Percentiles rank a stretch among this genome's conserved stretches.
These are phyloP conservation scores for Urocyon cinereoargenteus DNA, from an alignment of 2,797 vertebrate species.

Conservation along the genomic window DNA sequence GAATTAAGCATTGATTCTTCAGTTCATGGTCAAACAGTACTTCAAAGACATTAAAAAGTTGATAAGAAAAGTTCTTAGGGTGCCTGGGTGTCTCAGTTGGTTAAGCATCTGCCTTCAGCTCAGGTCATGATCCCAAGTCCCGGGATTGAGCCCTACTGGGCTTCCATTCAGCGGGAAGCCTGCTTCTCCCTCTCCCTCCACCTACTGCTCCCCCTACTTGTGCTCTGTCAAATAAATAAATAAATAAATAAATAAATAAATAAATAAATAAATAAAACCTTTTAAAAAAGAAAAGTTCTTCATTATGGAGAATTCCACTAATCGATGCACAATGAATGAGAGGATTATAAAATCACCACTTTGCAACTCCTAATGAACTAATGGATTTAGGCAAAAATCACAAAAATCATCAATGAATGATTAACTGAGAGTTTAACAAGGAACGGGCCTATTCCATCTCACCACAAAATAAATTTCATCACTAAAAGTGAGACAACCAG, in stretches of 20 bases:
- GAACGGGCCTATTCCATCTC: neutral
- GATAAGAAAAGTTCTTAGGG: neutral
- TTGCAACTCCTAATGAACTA: conserved; percentile 47
- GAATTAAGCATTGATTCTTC: neutral
- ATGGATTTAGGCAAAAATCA: neutral
- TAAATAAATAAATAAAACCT: too few relatives aligned
- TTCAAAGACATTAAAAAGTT: neutral
- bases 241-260: too few relatives aligned
- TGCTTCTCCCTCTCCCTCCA: too few relatives aligned
- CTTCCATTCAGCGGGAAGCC: too few relatives aligned
- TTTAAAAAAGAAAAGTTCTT: neutral
- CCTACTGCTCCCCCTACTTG: too few relatives aligned
- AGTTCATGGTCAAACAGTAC: conserved; percentile 2
- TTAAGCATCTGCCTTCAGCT: too few relatives aligned
- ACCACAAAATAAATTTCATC: neutral
- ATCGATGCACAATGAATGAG: neutral
- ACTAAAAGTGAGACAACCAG: neutral
- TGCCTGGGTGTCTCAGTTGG: too few relatives aligned
- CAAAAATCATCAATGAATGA: neutral
- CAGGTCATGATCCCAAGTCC: too few relatives aligned
- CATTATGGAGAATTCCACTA: neutral
- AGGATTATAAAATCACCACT: neutral
- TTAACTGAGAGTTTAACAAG: neutral
- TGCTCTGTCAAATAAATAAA: too few relatives aligned
- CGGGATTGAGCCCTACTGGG: too few relatives aligned